Percentiles rank a stretch among this genome's conserved stretches.
Evolutionary conservation across 2,797 vertebrate species (phyloP).

Genomic region (Onychomys arenicola): DNA sequence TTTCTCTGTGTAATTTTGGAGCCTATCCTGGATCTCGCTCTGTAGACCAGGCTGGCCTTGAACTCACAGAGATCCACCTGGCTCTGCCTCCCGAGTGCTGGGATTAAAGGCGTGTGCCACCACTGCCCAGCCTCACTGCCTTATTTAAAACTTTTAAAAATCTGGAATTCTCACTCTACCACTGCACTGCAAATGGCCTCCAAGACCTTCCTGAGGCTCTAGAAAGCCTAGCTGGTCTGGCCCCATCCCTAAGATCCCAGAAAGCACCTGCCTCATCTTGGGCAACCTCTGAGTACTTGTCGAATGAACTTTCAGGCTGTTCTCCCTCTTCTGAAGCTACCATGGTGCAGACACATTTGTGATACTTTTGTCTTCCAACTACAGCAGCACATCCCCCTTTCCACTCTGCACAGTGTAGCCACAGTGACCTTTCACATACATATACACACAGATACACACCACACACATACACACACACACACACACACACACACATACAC

Average conservation of each 20-base stretch:
- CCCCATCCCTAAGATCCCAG: not conserved
- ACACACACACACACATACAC: too few species aligned
- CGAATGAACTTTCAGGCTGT: not conserved
- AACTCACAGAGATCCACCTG: too few species aligned
- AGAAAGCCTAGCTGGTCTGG: not conserved
- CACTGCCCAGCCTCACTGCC: not conserved
- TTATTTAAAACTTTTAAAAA: not conserved
- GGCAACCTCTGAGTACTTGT: not conserved
- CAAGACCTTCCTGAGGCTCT: not conserved
- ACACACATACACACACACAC: too few species aligned
- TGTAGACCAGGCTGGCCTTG: too few species aligned
- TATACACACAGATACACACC: too few species aligned
- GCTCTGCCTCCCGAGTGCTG: too few species aligned
- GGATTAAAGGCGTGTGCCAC: too few species aligned
- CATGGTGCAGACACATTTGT: not conserved
- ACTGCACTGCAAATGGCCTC: not conserved
- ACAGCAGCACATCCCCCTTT: too few species aligned
- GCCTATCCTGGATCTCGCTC: too few species aligned
- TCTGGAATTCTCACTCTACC: not conserved
- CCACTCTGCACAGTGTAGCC: not conserved
- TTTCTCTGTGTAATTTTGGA: too few species aligned
- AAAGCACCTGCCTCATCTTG: not conserved
- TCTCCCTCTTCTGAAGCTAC: not conserved
- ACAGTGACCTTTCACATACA: not conserved
- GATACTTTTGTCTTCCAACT: not conserved